A percentile compares a stretch with the other conserved stretches of the same genome.
These are phyloP conservation scores for Helicoverpa assulta DNA, from an alignment of 2,888 invertebrate genomes.

Conservation along the genomic window DNA sequence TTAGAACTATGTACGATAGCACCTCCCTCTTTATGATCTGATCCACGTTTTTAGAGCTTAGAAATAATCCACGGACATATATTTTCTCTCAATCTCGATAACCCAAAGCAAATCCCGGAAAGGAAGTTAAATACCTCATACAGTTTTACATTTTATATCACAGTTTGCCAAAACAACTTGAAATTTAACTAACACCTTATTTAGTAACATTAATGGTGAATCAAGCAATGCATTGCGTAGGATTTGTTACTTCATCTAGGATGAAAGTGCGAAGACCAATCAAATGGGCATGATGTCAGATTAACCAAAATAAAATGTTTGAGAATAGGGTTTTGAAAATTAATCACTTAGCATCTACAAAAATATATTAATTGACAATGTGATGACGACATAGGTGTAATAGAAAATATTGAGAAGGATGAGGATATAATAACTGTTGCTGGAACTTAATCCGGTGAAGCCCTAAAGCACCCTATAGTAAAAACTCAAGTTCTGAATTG, in stretches of 20 bases:
- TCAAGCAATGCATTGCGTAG: slow-evolving; percentile 22
- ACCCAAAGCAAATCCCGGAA: too few relatives aligned
- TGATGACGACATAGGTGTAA: not conserved
- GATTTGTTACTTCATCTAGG: slow-evolving; percentile 27
- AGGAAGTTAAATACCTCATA: too few relatives aligned
- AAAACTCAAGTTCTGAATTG: not conserved
- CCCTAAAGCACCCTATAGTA: not conserved
- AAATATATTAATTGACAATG: not conserved
- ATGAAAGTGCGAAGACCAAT: slow-evolving; percentile 15
- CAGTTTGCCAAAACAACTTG: too few relatives aligned
- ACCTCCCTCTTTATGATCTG: too few relatives aligned
- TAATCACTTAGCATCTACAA: too few relatives aligned
- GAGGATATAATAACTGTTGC: not conserved
- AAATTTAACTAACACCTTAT: not conserved
- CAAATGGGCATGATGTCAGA: slow-evolving; percentile 8
- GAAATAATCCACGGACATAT: not conserved
- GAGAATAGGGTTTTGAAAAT: not conserved
- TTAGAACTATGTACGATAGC: not conserved
- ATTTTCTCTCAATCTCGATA: not conserved
- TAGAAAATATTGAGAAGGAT: not conserved
- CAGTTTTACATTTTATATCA: too few relatives aligned
- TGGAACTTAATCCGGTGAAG: not conserved
- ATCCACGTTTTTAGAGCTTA: not conserved
- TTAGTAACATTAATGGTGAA: not conserved
- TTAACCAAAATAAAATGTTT: slow-evolving; percentile 22